Conservation (phyloP, 2,113 vertebrate species). For the Triplophysa rosa region DNA sequence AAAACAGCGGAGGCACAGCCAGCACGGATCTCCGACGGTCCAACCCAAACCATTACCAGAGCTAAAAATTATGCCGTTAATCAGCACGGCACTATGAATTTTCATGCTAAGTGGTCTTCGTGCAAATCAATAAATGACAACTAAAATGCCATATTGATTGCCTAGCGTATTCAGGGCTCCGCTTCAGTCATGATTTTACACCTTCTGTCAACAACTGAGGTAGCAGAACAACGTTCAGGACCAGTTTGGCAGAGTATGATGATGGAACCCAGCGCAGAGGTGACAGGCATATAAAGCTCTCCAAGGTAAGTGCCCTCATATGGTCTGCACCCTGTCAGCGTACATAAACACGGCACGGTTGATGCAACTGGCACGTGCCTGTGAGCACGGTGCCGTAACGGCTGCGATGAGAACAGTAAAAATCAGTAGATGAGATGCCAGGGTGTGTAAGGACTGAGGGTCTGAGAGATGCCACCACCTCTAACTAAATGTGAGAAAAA, state of each 20-base stretch:
- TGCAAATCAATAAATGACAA: not conserved
- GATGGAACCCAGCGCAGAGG: conserved; percentile 1
- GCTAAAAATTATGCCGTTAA: not conserved
- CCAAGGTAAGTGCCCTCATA: conserved; percentile 1
- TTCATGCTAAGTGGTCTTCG: not conserved
- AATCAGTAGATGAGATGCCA: conserved; percentile 76
- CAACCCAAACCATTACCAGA: not conserved
- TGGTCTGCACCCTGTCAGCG: conserved; percentile 12
- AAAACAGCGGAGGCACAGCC: not conserved
- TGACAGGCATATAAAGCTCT: conserved; percentile 5
- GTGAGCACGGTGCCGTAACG: not conserved
- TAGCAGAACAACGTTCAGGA: not conserved
- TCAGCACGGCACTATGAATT: not conserved
- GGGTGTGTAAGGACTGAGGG: conserved; percentile 73
- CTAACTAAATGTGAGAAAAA: not conserved
- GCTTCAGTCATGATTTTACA: not conserved
- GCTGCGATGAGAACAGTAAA: not conserved
- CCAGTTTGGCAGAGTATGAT: not conserved
- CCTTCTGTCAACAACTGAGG: not conserved
- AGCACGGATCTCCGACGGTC: not conserved
- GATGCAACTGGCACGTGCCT: not conserved
- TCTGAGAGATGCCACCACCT: conserved; percentile 49
- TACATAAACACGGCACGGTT: not conserved
- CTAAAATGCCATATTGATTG: not conserved
- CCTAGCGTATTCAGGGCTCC: not conserved